Conservation (phyloP, 2,113 vertebrate genomes). For the Scophthalmus maximus region DNA sequence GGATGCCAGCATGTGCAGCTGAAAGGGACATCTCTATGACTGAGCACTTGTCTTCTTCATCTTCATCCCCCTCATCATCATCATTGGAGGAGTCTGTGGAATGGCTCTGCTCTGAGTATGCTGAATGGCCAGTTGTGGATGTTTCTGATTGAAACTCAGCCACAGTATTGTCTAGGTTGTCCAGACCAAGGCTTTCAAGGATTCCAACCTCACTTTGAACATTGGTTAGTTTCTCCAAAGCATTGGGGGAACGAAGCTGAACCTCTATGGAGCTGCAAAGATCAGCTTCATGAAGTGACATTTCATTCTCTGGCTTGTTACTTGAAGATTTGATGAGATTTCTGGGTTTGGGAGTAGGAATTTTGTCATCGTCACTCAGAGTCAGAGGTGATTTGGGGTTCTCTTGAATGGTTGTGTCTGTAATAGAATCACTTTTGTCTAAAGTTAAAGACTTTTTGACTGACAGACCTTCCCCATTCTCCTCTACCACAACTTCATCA, state of each 20-base stretch:
- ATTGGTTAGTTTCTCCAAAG: constrained; percentile 42
- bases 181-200: constrained; percentile 74
- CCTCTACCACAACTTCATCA: constrained; percentile 56
- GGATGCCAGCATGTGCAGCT: constrained; percentile 25
- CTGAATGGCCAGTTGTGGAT: constrained; percentile 71
- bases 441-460: constrained; percentile 12
- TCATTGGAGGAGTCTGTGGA: constrained; percentile 92
- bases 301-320: constrained; percentile 32
- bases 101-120: constrained; percentile 79
- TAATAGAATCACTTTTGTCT: constrained; percentile 19
- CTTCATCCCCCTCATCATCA: constrained; percentile 73
- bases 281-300: constrained; percentile 23
- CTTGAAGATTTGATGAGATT: constrained; percentile 4
- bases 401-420: constrained; percentile 26
- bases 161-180: constrained; percentile 78
- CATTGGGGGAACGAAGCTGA: constrained; percentile 41
- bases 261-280: constrained; percentile 45
- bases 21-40: constrained; percentile 91
- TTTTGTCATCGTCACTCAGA: constrained; percentile 5
- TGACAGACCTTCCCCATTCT: constrained; percentile 8
- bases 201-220: constrained; percentile 50
- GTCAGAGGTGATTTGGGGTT: constrained; percentile 2
- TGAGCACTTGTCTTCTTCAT: constrained; percentile 86
- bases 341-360: constrained; percentile 37
- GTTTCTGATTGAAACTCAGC: constrained; percentile 82